A percentile compares a stretch with the other conserved stretches of the same genome.
Conservation (phyloP, 2,888 invertebrate genomes). For the Cheilosia vernalis region DNA sequence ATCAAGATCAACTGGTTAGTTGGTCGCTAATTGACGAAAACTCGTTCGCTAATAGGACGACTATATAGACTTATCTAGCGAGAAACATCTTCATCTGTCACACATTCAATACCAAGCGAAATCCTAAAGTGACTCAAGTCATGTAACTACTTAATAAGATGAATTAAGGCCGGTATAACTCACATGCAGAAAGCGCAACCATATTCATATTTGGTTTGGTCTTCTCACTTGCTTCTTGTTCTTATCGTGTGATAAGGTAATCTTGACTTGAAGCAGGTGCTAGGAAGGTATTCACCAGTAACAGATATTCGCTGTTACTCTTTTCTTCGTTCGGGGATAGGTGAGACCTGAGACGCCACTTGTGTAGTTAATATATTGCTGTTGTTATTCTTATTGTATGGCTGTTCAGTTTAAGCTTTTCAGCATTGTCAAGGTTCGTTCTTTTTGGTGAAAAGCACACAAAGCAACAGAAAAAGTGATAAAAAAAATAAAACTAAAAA, state of each 20-base stretch:
- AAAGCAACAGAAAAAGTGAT: not conserved
- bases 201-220: conserved; percentile 1
- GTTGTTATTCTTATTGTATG: conserved; percentile 2
- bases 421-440: conserved; percentile 51
- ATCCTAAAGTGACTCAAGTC: not conserved
- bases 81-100: conserved; percentile 24
- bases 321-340: conserved; percentile 13
- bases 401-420: not conserved
- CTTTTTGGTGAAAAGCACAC: conserved; percentile 16
- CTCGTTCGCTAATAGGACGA: conserved; percentile 14
- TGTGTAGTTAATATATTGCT: not conserved
- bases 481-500: conserved; percentile 10
- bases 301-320: conserved; percentile 1
- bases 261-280: conserved; percentile 9
- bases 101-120: not conserved
- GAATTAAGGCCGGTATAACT: too few relatives aligned
- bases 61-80: not conserved
- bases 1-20: conserved; percentile 20
- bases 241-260: conserved; percentile 34
- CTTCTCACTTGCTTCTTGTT: conserved; percentile 1
- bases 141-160: not conserved
- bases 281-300: not conserved
- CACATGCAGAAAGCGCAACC: too few relatives aligned
- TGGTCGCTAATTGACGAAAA: conserved; percentile 27
- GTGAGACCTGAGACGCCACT: conserved; percentile 31